Percentiles rank a stretch among this genome's conserved stretches.
Conservation (phyloP, 2,797 vertebrate species). For the Heliangelus exortis region DNA sequence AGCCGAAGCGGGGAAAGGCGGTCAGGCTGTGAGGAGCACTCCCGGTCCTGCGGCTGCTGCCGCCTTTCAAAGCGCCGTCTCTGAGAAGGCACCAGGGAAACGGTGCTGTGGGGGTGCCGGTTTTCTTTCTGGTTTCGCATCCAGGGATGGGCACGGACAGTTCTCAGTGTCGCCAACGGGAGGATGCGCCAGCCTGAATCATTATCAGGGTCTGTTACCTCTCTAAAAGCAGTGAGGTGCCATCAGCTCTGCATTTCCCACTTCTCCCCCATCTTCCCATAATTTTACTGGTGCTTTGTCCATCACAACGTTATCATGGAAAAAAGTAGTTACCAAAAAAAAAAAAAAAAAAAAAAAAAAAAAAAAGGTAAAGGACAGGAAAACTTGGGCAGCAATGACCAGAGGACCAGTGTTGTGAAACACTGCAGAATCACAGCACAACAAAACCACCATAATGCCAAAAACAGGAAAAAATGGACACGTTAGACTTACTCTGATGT, state of each 20-base stretch:
- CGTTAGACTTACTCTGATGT: not conserved
- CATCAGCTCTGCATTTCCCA: not conserved
- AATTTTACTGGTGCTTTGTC: not conserved
- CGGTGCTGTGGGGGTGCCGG: not conserved
- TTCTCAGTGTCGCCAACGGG: not conserved
- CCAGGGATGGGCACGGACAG: not conserved
- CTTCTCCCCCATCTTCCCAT: not conserved
- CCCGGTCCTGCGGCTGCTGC: not conserved
- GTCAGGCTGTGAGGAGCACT: not conserved
- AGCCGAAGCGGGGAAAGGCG: rapidly evolving
- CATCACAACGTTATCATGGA: not conserved
- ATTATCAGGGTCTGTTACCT: not conserved
- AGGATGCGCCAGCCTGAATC: not conserved
- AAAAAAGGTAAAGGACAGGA: rapidly evolving
- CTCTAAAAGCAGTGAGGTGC: not conserved
- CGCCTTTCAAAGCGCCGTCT: rapidly evolving
- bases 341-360: too few relatives aligned
- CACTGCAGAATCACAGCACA: not conserved
- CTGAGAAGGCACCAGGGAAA: not conserved
- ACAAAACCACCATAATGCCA: not conserved
- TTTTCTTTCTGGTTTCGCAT: not conserved
- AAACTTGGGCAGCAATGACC: not conserved
- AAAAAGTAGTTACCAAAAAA: not conserved
- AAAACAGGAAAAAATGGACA: not conserved
- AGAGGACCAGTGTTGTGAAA: not conserved